Conservation (phyloP, 2,113 vertebrate genomes). For the Apteryx mantelli region DNA sequence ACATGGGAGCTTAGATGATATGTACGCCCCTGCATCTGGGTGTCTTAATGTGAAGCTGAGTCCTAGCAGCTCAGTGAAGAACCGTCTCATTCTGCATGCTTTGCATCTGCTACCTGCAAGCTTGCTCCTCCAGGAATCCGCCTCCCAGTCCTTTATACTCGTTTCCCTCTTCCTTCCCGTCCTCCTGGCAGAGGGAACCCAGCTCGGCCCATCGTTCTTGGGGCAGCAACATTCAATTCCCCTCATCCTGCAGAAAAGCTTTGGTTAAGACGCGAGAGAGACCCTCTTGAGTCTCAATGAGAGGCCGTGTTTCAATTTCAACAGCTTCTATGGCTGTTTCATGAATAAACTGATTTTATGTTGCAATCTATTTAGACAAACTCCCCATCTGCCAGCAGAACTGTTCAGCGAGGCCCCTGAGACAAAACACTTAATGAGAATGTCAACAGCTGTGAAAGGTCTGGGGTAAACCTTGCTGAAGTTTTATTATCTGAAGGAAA, state of each 20-base stretch:
- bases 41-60: background rate
- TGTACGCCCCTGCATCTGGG: background rate
- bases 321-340: background rate
- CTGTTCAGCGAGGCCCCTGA: background rate
- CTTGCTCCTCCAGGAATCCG: background rate
- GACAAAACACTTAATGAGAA: constrained; percentile 3
- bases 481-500: background rate
- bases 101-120: background rate
- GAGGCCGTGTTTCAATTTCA: background rate
- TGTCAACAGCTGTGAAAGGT: constrained; percentile 41
- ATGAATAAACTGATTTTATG: constrained; percentile 20
- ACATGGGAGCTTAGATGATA: background rate
- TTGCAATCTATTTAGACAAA: background rate
- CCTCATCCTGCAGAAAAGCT: background rate
- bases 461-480: background rate
- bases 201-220: background rate
- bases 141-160: background rate
- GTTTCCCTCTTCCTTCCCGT: background rate
- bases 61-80: background rate
- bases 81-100: background rate
- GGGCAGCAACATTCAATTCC: background rate
- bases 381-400: constrained; percentile 4
- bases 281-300: rapidly evolving
- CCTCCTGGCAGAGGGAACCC: background rate
- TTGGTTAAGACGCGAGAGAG: background rate